These are phyloP conservation scores for Epicampocera succincta DNA, from an alignment of 2,888 invertebrate genomes.

Conservation along the genomic window DNA sequence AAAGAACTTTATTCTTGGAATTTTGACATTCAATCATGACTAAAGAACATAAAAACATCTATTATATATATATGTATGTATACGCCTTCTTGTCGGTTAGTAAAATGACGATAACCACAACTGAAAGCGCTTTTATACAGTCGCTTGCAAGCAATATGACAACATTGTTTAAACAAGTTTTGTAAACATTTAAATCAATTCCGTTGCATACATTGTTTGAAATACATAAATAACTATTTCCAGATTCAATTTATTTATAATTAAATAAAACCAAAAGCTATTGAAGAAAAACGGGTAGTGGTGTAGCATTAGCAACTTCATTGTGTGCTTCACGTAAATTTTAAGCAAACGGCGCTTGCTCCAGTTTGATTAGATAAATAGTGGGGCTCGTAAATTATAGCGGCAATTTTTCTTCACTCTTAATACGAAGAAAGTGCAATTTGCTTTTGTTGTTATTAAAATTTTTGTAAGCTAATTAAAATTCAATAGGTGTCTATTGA, in stretches of 20 bases:
- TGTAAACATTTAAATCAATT: conserved; percentile 15
- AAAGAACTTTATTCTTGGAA: no score
- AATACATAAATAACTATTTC: not conserved
- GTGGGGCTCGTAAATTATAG: not conserved
- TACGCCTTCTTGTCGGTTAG: no score
- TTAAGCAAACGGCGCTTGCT: not conserved
- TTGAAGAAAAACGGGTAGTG: not conserved
- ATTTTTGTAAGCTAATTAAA: not conserved
- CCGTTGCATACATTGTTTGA: not conserved
- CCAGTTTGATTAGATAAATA: not conserved
- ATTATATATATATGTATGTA: no score
- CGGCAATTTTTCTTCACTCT: not conserved
- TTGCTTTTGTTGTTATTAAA: not conserved
- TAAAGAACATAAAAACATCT: no score
- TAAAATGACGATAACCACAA: no score
- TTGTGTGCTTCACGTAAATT: not conserved
- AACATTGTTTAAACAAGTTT: not conserved
- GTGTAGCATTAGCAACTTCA: conserved; percentile 1
- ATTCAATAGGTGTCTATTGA: not conserved
- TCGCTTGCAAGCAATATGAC: not conserved
- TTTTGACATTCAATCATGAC: no score
- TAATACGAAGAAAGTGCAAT: conserved; percentile 15
- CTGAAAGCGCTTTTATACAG: no score
- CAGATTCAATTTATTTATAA: not conserved
- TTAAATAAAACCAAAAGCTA: not conserved